Base-by-base conservation (phyloP, 2,888 invertebrate species). In the Agrilus mali region DNA sequence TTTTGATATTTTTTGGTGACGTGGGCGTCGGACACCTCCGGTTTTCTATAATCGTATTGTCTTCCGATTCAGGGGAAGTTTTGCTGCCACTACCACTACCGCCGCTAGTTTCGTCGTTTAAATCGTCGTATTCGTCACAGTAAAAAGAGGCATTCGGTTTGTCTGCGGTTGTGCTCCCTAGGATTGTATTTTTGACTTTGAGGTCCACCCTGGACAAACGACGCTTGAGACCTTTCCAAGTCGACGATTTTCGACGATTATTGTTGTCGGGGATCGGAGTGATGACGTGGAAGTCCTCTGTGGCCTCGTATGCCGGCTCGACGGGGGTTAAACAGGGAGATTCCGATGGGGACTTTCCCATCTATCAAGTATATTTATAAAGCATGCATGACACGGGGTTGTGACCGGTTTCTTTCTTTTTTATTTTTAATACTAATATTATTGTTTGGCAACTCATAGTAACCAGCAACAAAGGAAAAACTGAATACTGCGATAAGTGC, bases 181-280 rank as follows among this genome's bases (percentile, higher is more conserved):
- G 65, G 66, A 77, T 78, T 38, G 78, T 79, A 56, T 78, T 80
- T 62, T 82, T 82, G 47, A 82, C 68, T 64, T 81, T 84, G 56
- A 81, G 70, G 61, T 85, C 84, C 53, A 86, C 86, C 67, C 77
- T 82, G 49, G 84, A 85, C 55, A 87, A 73, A 67, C 86, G 86
- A 55, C 86, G 78, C 66, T 87, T 87, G 47, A 86, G 85, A 47
- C 77, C 77, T 66, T 83, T 85, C 83, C 86, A 85, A 51, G 78
- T 74, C 31, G 81, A 80, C 17, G 67, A 65, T 56, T 80, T 79
- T 53, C 81, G 73, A 48, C 80, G 66, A 41, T 64, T 62, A 49
- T 70, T 65, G 48, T 62, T 57, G 20, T 59, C 56, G 3, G 63
- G 60, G 43, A 65, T 63, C 4, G 63, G 61, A 8, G 62, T 54